Base-by-base conservation (phyloP, 2,888 invertebrate genomes). In the Polydrusus cervinus region DNA sequence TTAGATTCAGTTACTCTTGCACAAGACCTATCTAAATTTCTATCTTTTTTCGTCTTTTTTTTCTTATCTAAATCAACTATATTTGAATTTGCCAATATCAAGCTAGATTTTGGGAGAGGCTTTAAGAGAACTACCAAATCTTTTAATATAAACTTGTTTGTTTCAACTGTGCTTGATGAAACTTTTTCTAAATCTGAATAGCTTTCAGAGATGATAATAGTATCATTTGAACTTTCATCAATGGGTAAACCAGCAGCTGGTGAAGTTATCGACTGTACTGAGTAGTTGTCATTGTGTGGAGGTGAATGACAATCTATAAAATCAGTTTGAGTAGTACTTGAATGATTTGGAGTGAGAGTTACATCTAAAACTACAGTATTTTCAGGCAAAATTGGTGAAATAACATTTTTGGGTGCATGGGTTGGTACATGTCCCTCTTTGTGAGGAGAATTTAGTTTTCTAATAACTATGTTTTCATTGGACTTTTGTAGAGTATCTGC, bases 221-320 rank as follows among this genome's bases (percentile, higher is more conserved):
- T 25, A 53, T 53, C 53, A 53, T 1, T 53, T 2, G 53, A 53
- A 7, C 53, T 53, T 25, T 53, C 53, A 20, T 51, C 51, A 11
- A 20, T 11, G 8, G 6, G 51, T 51, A 18, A 18, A 20, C 20
- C 16, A 9, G 14, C 1, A 1, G 13, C 13, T 43, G 43, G n/a
- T 53, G 53, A 53, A n/a, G 11, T n/a, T 43, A 43, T n/a, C 3
- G 43, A 43, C 1, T 43, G 13, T 2, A 9, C 13, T 3, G 40
- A 6, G 40, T 8, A 11, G 40, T 8, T 11, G 5, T 25, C 40
- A 3, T 40, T 8, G 8, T 11, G 10, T 11, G 40, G 5, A 40
- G 25, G 25, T 25, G 34, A 34, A n/a, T n/a, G n/a, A n/a, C n/a
- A n/a, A 34, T 34, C 34, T 34, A 10, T 1, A 3, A 7, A 34